These are phyloP conservation scores for Amblyopsis hoosieri DNA, from an alignment of 2,797 vertebrate genomes.

Conservation along the genomic window DNA sequence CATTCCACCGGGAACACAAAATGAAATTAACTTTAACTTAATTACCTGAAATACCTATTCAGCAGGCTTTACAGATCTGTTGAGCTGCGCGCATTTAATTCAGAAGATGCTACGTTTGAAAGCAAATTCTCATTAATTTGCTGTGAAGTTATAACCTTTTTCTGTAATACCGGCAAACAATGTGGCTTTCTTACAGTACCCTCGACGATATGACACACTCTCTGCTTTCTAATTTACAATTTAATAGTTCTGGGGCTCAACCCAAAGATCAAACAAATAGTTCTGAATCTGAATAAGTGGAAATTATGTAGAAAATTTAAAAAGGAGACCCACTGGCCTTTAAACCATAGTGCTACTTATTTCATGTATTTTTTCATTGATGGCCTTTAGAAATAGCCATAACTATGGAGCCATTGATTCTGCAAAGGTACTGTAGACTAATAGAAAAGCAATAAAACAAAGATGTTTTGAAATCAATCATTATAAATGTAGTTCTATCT, in stretches of 20 bases:
- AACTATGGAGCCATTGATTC: too few species aligned
- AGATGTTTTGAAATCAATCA: too few species aligned
- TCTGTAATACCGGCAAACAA: constrained; percentile 6
- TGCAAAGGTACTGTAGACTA: too few species aligned
- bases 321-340: neutral
- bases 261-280: constrained; percentile 6
- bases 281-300: neutral
- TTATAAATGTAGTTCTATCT: too few species aligned
- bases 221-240: neutral
- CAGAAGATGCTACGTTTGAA: constrained; percentile 13
- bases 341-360: neutral
- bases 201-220: neutral
- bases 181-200: neutral
- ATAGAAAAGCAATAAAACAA: too few species aligned
- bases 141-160: constrained; percentile 46
- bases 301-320: neutral
- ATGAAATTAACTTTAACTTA: constrained; percentile 41
- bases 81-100: constrained; percentile 27
- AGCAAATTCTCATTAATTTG: constrained; percentile 39
- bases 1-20: constrained; percentile 25
- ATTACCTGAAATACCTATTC: constrained; percentile 44
- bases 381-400: too few species aligned
- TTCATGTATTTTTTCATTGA: too few species aligned
- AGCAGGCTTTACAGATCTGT: constrained; percentile 53
- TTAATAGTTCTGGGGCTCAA: neutral